Evolutionary conservation across 2,888 invertebrate genomes (phyloP), one percentile per base, ranked within the genome.

Genomic region (Dolichomitus sp.): DNA sequence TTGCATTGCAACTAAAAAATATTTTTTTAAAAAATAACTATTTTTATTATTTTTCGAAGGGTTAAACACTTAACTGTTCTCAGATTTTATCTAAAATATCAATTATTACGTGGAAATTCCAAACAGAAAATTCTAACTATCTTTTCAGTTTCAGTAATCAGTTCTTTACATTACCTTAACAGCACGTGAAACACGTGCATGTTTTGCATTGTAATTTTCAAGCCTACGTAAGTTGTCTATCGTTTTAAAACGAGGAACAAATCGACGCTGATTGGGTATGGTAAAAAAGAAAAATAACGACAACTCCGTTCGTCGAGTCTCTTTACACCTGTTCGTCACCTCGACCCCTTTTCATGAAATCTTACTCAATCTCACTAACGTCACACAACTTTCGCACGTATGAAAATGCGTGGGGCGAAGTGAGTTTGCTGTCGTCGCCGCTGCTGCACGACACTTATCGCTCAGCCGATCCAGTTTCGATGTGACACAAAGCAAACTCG

Each of bases 271-370:
- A 52, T 52, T 6, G 1, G 65, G 12, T 45, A 3, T 57, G 48
- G n/a, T 37, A 4, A 61, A 68, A 70, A 69, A n/a, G n/a, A n/a
- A n/a, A n/a, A 45, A 59, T 30, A 12, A 45, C 42, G 54, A 66
- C 17, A 50, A 65, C 65, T 14, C 50, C n/a, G 40, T 19, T 40
- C 54, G 63, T 70, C 65, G 70, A 37, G 74, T 57, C 52, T 73
- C 42, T 59, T 68, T 68, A 48, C 73, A 81, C 69, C 59, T 84
- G 85, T 82, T 79, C 85, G 84, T 86, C 83, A 84, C 89, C 89
- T 90, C 89, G 90, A 90, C 89, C 89, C 84, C 88, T 86, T 90
- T 90, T 86, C 87, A 86, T 87, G 84, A 90, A 89, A 87, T 87
- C 81, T 85, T 86, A 86, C 87, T 87, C 88, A 87, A 89, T 84